These are phyloP conservation scores for Ptychobarbus kaznakovi DNA, from an alignment of 2,797 vertebrate genomes.

Conservation along the genomic window DNA sequence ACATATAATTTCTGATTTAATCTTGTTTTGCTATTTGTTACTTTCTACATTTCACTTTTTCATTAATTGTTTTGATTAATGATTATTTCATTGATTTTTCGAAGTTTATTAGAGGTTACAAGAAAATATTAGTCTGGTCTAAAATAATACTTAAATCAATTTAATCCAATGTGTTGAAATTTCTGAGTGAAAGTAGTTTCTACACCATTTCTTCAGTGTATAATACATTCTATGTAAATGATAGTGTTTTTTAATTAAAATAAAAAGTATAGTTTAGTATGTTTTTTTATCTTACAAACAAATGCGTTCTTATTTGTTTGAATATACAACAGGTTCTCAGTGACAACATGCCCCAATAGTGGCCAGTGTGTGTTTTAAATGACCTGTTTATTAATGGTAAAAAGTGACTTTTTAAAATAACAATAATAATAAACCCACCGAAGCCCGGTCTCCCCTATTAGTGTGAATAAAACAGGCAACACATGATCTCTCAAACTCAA, in stretches of 20 bases:
- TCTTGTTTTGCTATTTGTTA: neutral
- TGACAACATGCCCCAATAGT: neutral
- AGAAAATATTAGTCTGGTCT: neutral
- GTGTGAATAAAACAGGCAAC: conserved; percentile 6
- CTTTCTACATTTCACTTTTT: neutral
- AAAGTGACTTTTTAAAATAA: neutral
- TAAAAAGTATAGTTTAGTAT: conserved; percentile 5
- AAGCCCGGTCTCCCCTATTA: neutral
- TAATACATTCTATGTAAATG: neutral
- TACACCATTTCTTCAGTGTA: neutral
- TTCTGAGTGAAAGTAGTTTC: neutral
- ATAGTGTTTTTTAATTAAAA: neutral
- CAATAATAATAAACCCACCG: neutral
- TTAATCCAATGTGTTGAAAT: neutral
- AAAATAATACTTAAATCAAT: neutral
- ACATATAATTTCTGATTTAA: neutral
- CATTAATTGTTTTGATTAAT: neutral
- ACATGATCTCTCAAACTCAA: conserved; percentile 65
- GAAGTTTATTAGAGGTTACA: neutral
- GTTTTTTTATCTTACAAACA: neutral
- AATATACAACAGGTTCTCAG: neutral
- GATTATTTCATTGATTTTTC: neutral
- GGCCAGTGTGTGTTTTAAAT: neutral
- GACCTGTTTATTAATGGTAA: neutral
- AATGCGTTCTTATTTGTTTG: neutral